phyloP scores from a whole-genome alignment of 2,888 invertebrate genomes.

The Schizaphis graminum region DNA sequence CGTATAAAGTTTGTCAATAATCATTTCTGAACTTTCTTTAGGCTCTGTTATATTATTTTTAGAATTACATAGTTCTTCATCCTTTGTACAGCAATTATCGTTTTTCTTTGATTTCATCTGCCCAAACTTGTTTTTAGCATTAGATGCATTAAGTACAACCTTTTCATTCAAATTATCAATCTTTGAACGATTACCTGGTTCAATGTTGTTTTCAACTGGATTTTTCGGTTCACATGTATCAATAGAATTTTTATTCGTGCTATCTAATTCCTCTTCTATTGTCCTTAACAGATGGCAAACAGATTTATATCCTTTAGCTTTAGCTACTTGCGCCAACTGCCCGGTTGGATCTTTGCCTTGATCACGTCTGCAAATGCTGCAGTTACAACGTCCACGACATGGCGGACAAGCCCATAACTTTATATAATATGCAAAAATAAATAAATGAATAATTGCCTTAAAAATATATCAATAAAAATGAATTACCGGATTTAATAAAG shows the following conservation, averaged over 20 bases:
- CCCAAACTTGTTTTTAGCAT: background rate
- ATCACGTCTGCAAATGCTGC: constrained; percentile 40
- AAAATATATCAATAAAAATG: background rate
- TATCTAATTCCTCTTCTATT: background rate
- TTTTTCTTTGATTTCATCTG: background rate
- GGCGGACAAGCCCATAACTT: constrained; percentile 53
- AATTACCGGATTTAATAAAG: constrained; percentile 22
- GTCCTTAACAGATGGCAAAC: background rate
- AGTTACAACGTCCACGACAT: constrained; percentile 46
- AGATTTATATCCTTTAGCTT: constrained; percentile 26
- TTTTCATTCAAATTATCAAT: background rate
- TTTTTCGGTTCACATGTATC: background rate
- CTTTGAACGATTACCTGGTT: background rate
- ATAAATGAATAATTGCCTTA: background rate
- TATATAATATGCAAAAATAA: background rate
- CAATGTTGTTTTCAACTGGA: background rate
- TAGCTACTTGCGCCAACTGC: background rate
- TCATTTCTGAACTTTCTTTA: background rate
- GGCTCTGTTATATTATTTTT: background rate
- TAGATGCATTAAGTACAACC: background rate
- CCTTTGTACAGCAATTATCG: background rate
- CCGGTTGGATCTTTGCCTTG: constrained; percentile 41
- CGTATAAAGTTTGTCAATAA: background rate
- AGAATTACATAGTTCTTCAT: background rate
- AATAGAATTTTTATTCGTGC: too few relatives aligned